These are phyloP conservation scores for Sebastes flavidus DNA, from an alignment of 2,797 vertebrate genomes.

Conservation along the genomic window DNA sequence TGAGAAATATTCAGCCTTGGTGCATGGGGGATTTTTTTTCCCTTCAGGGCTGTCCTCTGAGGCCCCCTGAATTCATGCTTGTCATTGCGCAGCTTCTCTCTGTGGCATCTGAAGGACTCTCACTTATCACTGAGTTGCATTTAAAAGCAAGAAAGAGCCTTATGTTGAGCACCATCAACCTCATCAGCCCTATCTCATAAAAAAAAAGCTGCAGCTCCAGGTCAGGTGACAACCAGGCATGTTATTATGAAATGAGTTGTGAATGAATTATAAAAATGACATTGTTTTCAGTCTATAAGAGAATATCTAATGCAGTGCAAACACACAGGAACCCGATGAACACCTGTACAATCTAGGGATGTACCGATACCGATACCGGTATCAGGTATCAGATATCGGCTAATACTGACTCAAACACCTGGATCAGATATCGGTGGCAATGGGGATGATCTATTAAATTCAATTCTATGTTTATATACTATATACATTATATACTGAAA, in stretches of 20 bases:
- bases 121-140: slow-evolving; percentile 39
- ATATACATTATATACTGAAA: too few relatives aligned
- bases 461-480: too few relatives aligned
- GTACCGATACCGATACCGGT: too few relatives aligned
- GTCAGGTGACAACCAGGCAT: slow-evolving; percentile 22
- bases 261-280: background rate
- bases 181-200: background rate
- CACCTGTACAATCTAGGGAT: background rate
- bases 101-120: slow-evolving; percentile 57
- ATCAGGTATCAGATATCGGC: too few relatives aligned
- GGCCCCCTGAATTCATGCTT: slow-evolving; percentile 61
- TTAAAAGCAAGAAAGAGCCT: slow-evolving; percentile 15
- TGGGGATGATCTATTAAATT: too few relatives aligned
- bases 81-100: slow-evolving; percentile 65
- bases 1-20: slow-evolving; percentile 48
- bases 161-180: background rate
- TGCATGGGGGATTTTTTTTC: slow-evolving; percentile 36
- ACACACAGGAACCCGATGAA: background rate
- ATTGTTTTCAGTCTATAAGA: background rate
- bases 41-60: slow-evolving; percentile 52
- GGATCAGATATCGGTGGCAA: too few relatives aligned
- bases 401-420: too few relatives aligned
- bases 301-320: background rate
- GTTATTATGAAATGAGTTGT: slow-evolving; percentile 2
- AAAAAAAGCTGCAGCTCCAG: slow-evolving; percentile 13